Conservation (phyloP, 2,888 invertebrate genomes). For the Stenotaenia linearis region DNA sequence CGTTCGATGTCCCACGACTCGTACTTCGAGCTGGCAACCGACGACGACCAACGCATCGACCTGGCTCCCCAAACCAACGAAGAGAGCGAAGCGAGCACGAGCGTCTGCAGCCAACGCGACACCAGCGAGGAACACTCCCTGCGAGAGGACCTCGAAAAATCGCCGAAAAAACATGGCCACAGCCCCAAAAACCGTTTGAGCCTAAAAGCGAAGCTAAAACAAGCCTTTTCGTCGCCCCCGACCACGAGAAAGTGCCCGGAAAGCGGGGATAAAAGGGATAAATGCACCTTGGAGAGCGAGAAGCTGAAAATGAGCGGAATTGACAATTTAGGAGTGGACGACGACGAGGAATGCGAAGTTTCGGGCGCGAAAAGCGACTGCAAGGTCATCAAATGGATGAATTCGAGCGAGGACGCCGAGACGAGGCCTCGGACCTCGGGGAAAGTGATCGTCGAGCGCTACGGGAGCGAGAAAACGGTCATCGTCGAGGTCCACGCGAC, state of each 20-base stretch:
- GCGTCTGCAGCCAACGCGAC: background rate
- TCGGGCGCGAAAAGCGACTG: background rate
- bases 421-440: background rate
- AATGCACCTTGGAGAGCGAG: background rate
- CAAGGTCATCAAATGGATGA: background rate
- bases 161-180: conserved; percentile 30
- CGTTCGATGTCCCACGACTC: conserved; percentile 84
- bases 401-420: background rate
- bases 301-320: background rate
- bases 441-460: conserved; percentile 38
- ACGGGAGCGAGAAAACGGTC: conserved; percentile 39
- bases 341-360: background rate
- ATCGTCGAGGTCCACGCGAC: conserved; percentile 40
- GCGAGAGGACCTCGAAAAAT: conserved; percentile 31
- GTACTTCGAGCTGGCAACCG: conserved; percentile 66
- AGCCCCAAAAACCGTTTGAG: conserved; percentile 21
- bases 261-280: background rate
- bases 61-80: conserved; percentile 38
- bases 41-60: conserved; percentile 43
- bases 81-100: background rate
- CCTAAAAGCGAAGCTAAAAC: conserved; percentile 33
- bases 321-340: background rate
- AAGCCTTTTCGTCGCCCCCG: conserved; percentile 30
- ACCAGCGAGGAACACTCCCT: conserved; percentile 20
- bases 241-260: background rate